phyloP scores from a whole-genome alignment of 53 echinoderm and acorn worm genomes.

The Henricia sp. region DNA sequence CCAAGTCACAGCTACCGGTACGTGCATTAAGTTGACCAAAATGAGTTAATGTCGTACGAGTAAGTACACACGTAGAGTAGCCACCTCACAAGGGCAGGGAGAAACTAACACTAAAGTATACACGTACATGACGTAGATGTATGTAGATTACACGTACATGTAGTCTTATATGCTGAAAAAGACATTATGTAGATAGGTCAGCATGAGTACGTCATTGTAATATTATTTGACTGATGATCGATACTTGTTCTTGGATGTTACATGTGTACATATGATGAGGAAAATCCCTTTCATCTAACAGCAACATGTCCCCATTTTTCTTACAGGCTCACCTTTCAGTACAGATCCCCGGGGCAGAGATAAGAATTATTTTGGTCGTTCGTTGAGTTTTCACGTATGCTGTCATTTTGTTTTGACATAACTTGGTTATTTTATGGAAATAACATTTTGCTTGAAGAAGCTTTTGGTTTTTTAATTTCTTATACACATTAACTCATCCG shows the following conservation, averaged over 20 bases:
- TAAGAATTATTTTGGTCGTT: constrained; percentile 48
- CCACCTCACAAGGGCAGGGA: background rate
- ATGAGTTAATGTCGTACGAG: too few species aligned
- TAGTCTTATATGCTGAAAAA: background rate
- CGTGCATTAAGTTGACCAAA: too few species aligned
- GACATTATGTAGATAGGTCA: too few species aligned
- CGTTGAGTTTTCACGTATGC: constrained; percentile 52
- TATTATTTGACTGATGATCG: background rate
- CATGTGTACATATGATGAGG: background rate
- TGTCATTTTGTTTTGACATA: constrained; percentile 16
- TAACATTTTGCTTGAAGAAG: constrained; percentile 35
- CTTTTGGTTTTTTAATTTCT: too few species aligned
- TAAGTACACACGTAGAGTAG: too few species aligned
- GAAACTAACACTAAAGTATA: background rate
- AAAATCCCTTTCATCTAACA: constrained; percentile 23
- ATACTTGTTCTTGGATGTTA: background rate
- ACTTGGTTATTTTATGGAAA: constrained; percentile 35
- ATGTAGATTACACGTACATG: background rate
- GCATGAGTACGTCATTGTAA: too few species aligned
- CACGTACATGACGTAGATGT: background rate
- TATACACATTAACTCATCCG: background rate
- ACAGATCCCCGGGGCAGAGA: constrained; percentile 35
- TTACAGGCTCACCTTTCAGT: constrained; percentile 40
- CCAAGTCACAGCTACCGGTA: too few species aligned
- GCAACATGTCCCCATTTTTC: constrained; percentile 56